Base-by-base conservation (phyloP, 2,797 vertebrate genomes). In the Tolypeutes matacus region DNA sequence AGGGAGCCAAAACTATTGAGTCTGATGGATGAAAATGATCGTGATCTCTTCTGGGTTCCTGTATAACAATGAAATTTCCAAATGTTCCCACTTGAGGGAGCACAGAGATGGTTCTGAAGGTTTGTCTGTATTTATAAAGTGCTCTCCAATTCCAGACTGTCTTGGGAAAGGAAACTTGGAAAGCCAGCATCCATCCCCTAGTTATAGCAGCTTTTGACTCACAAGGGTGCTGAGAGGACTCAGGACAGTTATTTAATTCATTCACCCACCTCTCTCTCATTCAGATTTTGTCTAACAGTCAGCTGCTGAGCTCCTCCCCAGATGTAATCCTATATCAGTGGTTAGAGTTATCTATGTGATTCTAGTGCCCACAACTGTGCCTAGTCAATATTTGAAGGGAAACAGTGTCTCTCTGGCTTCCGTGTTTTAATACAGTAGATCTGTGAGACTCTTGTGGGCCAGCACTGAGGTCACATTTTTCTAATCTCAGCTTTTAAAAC, bases 71-170 rank as follows among this genome's bases (percentile, higher is more conserved):
- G 60, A 78, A 36, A 94, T 95, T 96, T 90, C 69, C 31, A 56
- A 78, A 64, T 76, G 69, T 83, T 78, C 73, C 53, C 73, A 92
- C 73, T 84, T 65, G 58, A 94, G 64, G 82, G 85, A 94, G 31
- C 85, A 56, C 20, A 25, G 36, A 78, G 62, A 87, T 84, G 56
- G 29, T 72, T 96, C 72, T 65, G 23, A 88, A 76, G 51, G 5
- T 84, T 94, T 94, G 36, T 94, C 39, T 94, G 46, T 96, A 60
- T 86, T 95, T 34, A 46, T 46, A 86, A 8, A 95, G 86, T 31
- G 17, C 34, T 36, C 53, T 89, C 39, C 92, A 34, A 23, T 85
- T 49, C 89, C 65, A 82, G 39, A 75, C 73, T 80, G 29, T 83
- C 31, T 67, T 76, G 53, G 80, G 49, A 64, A 49, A 82, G 69